These are phyloP conservation scores for Bolinopsis microptera DNA, from an alignment of 37 sponge, comb jelly and placozoan genomes.

Conservation along the genomic window DNA sequence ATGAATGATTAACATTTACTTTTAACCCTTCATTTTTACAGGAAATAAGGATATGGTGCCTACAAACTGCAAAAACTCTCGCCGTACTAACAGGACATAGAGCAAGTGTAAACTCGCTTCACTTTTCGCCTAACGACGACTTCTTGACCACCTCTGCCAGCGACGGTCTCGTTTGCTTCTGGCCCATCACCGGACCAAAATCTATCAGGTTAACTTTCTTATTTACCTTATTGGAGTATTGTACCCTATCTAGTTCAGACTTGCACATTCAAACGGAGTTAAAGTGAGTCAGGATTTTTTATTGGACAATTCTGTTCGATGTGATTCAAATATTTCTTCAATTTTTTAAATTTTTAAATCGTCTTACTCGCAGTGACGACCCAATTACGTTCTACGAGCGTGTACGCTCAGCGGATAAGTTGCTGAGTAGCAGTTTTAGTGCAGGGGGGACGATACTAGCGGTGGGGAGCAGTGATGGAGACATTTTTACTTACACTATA, in stretches of 20 bases:
- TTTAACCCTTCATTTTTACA: neutral
- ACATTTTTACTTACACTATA: constrained; percentile 40
- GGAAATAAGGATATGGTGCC: constrained; percentile 57
- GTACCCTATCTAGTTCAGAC: no score
- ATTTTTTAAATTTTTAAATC: no score
- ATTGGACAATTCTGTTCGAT: no score
- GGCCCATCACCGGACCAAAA: constrained; percentile 33
- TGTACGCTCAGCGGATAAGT: neutral
- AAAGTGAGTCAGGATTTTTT: no score
- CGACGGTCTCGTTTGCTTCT: constrained; percentile 51
- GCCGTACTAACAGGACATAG: constrained; percentile 35
- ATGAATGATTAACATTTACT: neutral
- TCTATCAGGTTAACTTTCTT: neutral
- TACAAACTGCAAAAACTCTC: neutral
- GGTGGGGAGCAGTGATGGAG: constrained; percentile 43
- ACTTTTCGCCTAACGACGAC: constrained; percentile 53
- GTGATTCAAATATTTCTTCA: no score
- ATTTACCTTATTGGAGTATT: no score
- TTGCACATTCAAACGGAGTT: no score
- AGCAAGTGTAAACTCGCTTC: constrained; percentile 2
- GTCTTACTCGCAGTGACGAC: no score
- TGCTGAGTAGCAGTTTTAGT: constrained; percentile 46
- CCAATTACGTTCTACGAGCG: constrained; percentile 36
- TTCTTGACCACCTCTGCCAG: constrained; percentile 32
- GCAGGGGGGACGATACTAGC: constrained; percentile 37